A percentile compares a stretch with the other conserved stretches of the same genome.
Conservation (phyloP, 92 coral and sea anemone genomes). For the Porites cylindrica region DNA sequence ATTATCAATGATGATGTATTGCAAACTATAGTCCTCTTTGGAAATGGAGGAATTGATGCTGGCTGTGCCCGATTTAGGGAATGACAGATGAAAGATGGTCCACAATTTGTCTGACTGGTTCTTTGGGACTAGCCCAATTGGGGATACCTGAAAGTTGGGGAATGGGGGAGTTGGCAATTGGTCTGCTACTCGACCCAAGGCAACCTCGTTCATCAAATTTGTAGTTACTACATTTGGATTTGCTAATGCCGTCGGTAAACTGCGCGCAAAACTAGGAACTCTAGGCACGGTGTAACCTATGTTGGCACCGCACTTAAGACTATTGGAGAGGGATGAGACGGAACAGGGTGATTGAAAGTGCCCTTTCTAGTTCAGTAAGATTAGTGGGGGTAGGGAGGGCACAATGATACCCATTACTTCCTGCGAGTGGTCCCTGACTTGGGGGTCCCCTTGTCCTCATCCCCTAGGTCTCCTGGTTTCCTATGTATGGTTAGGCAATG, state of each 20-base stretch:
- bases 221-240: constrained; percentile 41
- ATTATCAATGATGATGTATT: constrained; percentile 60
- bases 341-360: constrained; percentile 48
- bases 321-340: neutral
- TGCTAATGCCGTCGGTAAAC: constrained; percentile 33
- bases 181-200: constrained; percentile 73
- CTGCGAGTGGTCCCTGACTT: neutral
- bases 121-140: constrained; percentile 78
- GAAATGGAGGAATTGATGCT: constrained; percentile 53
- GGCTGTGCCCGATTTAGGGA: constrained; percentile 56
- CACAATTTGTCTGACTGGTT: constrained; percentile 66
- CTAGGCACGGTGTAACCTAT: constrained; percentile 45
- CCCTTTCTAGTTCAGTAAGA: constrained; percentile 30
- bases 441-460: neutral
- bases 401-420: neutral
- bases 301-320: constrained; percentile 11
- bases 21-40: constrained; percentile 41
- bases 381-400: constrained; percentile 53
- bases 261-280: constrained; percentile 32
- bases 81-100: constrained; percentile 71
- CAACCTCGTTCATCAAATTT: constrained; percentile 31
- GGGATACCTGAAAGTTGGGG: constrained; percentile 71
- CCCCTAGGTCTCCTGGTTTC: neutral
- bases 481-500: neutral
- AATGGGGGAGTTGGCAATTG: constrained; percentile 67